Evolutionary conservation across 1,140 invertebrate species (phyloP).

Genomic region (Penaeus vannamei): DNA sequence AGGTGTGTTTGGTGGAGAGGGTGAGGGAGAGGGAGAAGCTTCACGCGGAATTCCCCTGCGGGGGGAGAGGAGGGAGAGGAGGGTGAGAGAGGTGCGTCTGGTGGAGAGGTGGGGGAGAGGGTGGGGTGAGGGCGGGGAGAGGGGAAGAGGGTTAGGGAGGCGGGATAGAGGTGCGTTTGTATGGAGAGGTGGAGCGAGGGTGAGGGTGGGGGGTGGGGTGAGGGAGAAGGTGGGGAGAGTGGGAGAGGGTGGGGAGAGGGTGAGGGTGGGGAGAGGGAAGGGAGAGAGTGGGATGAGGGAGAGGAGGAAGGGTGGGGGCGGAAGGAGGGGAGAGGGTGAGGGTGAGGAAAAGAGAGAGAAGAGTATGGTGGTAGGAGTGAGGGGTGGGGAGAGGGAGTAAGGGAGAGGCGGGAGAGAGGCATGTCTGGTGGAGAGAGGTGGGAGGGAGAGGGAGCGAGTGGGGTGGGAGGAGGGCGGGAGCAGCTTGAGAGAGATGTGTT

Average conservation of each 20-base stretch:
- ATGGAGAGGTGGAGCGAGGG: not conserved
- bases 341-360: not conserved
- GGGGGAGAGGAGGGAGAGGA: slow-evolving; percentile 9
- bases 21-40: no score
- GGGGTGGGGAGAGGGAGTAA: slow-evolving; percentile 14
- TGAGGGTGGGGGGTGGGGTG: not conserved
- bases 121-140: no score
- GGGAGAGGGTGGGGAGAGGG: not conserved
- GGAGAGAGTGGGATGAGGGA: not conserved
- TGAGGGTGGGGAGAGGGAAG: not conserved
- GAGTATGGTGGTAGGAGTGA: not conserved
- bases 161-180: no score
- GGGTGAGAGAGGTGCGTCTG: no score
- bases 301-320: not conserved
- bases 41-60: no score
- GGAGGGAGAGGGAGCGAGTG: not conserved
- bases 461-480: no score
- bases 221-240: not conserved
- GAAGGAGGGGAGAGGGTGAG: not conserved
- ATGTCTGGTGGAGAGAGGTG: not conserved
- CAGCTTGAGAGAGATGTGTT: no score
- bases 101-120: no score
- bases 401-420: not conserved
- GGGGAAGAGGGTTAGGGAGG: not conserved
- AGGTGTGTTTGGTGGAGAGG: no score